Base-by-base conservation (phyloP, 2,113 vertebrate species). In the Phodopus roborovskii region DNA sequence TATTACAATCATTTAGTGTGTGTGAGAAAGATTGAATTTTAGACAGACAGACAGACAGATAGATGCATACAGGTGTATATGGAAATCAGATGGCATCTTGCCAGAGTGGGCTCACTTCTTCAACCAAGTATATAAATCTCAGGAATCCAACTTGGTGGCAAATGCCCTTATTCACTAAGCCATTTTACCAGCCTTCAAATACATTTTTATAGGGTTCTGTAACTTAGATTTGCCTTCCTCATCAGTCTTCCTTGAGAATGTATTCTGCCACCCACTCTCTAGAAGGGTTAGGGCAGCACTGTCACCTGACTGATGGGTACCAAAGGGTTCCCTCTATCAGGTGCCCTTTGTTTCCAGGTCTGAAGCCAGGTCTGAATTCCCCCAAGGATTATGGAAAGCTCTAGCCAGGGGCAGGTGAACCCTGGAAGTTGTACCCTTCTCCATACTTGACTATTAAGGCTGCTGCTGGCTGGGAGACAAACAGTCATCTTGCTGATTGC, bases 401-500 rank as follows among this genome's bases (percentile, higher is more conserved):
- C 53, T 28, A 24, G 58, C 64, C 56, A 50, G 53, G 17, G 3
- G 84, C 87, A 95, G 64, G 91, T 83, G 83, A 94, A 56, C 68
- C 90, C 94, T 73, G 60, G 68, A 85, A 88, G 75, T 0, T 58
- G 83, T 56, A 87, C 77, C 88, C 71, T 88, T 93, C 92, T 93
- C 58, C 60, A 48, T 78, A 78, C 90, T 82, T 83, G 88, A 93
- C 81, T 77, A 13, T 42, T 42, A 50, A 77, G 85, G 93, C 70
- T 66, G 71, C 82, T 89, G 62, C 85, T 88, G 93, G 96, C 95
- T 62, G 39, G 62, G 60, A 91, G 89, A 93, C 94, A 90, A 94
- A 79, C 62, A 94, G 95, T 89, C 96, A 96, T 91, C 78, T 71
- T 90, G 94, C 79, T 96, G 96, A 98, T 73, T 88, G 96, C 90